phyloP scores from a whole-genome alignment of 1,140 invertebrate genomes.

The Zaprionus capensis region DNA sequence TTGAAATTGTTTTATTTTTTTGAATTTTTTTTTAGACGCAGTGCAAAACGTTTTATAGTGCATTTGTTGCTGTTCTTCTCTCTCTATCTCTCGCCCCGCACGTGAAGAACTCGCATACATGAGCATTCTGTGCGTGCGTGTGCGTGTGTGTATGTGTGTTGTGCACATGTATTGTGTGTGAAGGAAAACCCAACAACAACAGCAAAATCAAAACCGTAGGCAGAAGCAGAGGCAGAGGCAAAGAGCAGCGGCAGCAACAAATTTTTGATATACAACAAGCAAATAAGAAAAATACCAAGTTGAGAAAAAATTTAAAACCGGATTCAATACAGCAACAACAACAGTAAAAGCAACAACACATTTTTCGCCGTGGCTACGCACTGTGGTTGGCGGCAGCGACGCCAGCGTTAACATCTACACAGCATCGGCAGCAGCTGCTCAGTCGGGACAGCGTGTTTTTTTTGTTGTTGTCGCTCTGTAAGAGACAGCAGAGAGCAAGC shows the following conservation, averaged over 20 bases:
- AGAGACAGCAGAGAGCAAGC: slow-evolving; percentile 24
- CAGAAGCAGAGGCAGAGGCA: slow-evolving; percentile 9
- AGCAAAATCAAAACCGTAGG: slow-evolving; percentile 19
- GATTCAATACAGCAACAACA: slow-evolving; percentile 66
- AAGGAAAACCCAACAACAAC: slow-evolving; percentile 29
- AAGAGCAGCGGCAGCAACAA: slow-evolving; percentile 30
- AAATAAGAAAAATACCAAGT: slow-evolving; percentile 65
- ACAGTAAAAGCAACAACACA: slow-evolving; percentile 6
- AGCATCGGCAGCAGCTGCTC: slow-evolving; percentile 39
- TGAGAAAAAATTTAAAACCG: slow-evolving; percentile 76
- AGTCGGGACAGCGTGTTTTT: not conserved
- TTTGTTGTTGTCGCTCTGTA: slow-evolving; percentile 25
- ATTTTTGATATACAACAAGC: slow-evolving; percentile 42
- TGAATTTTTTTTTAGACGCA: slow-evolving; percentile 4
- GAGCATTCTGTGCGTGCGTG: not conserved
- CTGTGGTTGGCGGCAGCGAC: slow-evolving; percentile 41
- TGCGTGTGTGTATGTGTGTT: not conserved
- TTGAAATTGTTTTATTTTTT: slow-evolving; percentile 24
- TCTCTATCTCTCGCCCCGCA: not conserved
- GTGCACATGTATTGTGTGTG: slow-evolving; percentile 27
- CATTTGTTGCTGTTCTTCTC: slow-evolving; percentile 28
- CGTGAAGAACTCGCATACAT: not conserved
- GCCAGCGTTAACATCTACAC: slow-evolving; percentile 25
- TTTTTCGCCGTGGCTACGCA: slow-evolving; percentile 35
- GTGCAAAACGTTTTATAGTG: slow-evolving; percentile 39